phyloP scores from a whole-genome alignment of 2,888 invertebrate species.

The Caenorhabditis sp. region DNA sequence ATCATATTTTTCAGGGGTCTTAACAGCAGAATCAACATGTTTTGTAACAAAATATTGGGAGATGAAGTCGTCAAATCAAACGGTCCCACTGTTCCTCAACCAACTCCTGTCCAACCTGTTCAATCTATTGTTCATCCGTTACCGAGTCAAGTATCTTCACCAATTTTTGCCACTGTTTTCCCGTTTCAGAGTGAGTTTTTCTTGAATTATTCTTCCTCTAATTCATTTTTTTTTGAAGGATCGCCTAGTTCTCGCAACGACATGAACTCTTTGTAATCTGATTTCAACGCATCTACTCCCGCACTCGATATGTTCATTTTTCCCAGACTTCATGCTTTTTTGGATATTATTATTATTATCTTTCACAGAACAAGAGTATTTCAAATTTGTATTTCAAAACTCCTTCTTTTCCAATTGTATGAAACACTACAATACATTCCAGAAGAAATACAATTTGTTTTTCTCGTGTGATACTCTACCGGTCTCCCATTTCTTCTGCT shows the following conservation, averaged over 20 bases:
- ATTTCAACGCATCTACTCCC: background rate
- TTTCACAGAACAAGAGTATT: background rate
- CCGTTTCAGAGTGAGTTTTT: constrained; percentile 22
- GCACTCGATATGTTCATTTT: no score
- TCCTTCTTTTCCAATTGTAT: background rate
- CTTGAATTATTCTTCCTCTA: background rate
- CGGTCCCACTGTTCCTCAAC: background rate
- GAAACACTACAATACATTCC: background rate
- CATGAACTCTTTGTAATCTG: constrained; percentile 1
- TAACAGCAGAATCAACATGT: constrained; percentile 1
- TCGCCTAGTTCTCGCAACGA: constrained; percentile 1
- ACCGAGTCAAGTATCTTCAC: background rate
- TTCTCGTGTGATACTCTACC: background rate
- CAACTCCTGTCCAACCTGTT: background rate
- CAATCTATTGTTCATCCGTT: constrained; percentile 11
- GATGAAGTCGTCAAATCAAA: background rate
- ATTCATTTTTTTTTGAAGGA: background rate
- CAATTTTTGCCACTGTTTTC: constrained; percentile 18
- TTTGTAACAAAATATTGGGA: background rate
- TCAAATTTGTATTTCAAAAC: background rate
- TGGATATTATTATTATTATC: background rate
- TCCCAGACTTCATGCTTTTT: background rate
- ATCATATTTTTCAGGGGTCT: background rate
- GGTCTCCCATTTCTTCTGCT: background rate
- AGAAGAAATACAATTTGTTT: background rate